phyloP scores from a whole-genome alignment of 1,140 invertebrate species.

The Drosophila pseudoobscura region DNA sequence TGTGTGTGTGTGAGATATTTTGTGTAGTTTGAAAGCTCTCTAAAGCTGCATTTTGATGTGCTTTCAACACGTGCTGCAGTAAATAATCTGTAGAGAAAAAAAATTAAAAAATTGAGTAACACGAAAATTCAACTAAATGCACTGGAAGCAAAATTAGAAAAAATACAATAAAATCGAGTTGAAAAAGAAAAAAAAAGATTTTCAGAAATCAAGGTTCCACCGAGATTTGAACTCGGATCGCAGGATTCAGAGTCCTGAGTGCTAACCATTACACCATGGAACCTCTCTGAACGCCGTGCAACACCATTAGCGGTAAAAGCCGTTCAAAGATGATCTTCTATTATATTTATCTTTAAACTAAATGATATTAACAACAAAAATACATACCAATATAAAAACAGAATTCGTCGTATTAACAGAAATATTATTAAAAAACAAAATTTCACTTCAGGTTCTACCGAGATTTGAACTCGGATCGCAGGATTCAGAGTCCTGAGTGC shows the following conservation, averaged over 20 bases:
- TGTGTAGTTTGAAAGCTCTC: slow-evolving; percentile 34
- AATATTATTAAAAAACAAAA: slow-evolving; percentile 5
- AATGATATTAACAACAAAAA: too few species aligned
- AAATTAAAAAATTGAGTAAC: neutral
- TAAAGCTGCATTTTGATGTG: slow-evolving; percentile 3
- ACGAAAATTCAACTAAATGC: too few species aligned
- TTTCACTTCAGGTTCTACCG: slow-evolving; percentile 87
- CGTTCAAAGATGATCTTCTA: too few species aligned
- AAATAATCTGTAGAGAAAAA: too few species aligned
- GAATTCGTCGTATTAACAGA: neutral
- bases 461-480: slow-evolving; percentile 94
- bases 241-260: slow-evolving; percentile 96
- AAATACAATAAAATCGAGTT: neutral
- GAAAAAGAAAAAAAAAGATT: slow-evolving; percentile 13
- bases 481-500: slow-evolving; percentile 96
- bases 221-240: slow-evolving; percentile 94
- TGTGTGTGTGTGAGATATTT: neutral
- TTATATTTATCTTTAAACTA: too few species aligned
- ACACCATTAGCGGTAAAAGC: slow-evolving; percentile 5
- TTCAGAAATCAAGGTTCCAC: slow-evolving; percentile 86
- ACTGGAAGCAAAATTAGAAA: neutral
- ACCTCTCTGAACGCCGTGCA: slow-evolving; percentile 59
- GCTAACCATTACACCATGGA: slow-evolving; percentile 95
- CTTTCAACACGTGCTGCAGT: slow-evolving; percentile 20
- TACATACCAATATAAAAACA: too few species aligned